Percentiles rank a stretch among this genome's conserved stretches.
Conservation (phyloP, 2,113 vertebrate genomes). For the Tetraodon nigroviridis region DNA sequence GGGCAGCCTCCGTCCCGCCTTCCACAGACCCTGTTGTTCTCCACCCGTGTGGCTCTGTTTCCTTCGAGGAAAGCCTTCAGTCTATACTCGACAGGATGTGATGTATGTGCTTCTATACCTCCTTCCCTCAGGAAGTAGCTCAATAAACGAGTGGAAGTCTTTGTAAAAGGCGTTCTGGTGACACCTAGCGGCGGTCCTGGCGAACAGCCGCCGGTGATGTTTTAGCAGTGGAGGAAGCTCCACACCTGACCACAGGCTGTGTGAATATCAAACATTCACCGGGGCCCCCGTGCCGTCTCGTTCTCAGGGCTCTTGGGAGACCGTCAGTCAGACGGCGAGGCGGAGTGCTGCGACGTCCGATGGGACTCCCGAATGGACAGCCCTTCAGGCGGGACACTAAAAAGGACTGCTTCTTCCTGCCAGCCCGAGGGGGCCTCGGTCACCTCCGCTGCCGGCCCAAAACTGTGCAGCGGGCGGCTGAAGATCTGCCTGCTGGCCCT, state of each 20-base stretch:
- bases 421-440: slow-evolving; percentile 84
- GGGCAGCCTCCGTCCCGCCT: too few relatives aligned
- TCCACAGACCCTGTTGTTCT: neutral
- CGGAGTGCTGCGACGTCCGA: slow-evolving; percentile 95
- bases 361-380: slow-evolving; percentile 81
- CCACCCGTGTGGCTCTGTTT: slow-evolving; percentile 8
- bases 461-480: slow-evolving; percentile 91
- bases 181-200: slow-evolving; percentile 50
- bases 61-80: slow-evolving; percentile 5
- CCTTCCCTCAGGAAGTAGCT: neutral
- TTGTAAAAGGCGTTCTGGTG: slow-evolving; percentile 46
- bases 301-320: slow-evolving; percentile 85
- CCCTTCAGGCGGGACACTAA: slow-evolving; percentile 80
- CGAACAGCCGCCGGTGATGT: slow-evolving; percentile 6
- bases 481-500: slow-evolving; percentile 94
- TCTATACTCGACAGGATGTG: slow-evolving; percentile 6
- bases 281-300: slow-evolving; percentile 2
- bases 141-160: slow-evolving; percentile 3
- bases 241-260: too few relatives aligned
- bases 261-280: neutral
- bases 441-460: slow-evolving; percentile 78
- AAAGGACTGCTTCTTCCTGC: slow-evolving; percentile 78
- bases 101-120: slow-evolving; percentile 13
- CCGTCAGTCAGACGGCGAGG: slow-evolving; percentile 83
- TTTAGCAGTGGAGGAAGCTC: too few relatives aligned